Evolutionary conservation across 2,888 invertebrate genomes (phyloP), one percentile per base, ranked within the genome.

Genomic region (Pimpla rufipes): DNA sequence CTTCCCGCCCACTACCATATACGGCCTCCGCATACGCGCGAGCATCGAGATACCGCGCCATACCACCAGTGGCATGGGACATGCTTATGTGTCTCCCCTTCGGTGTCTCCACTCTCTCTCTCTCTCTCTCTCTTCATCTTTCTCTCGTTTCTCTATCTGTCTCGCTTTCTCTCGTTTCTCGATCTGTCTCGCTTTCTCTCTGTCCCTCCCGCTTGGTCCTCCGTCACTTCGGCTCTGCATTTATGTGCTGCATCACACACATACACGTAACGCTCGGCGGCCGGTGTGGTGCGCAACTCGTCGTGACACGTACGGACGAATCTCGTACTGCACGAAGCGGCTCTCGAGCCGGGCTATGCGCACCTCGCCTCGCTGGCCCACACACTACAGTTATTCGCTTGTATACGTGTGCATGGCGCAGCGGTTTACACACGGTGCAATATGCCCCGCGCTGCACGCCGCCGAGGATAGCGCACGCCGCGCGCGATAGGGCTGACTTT

Each of bases 1-100:
- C 81, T 89, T 91, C 89, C 92, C 92, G 91, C 92, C 92, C 91
- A 92, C 92, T 91, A 90, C 92, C 92, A 91, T 92, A 92, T 92
- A 92, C 92, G 92, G 92, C 88, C 91, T 89, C 90, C 89, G 89
- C 86, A 84, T 86, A 84, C 84, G 85, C 82, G 79, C 73, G 77
- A 85, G 81, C 84, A 81, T 79, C 84, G 85, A 85, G 84, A 85
- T 84, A 85, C 82, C 83, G 83, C 80, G 80, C 83, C 83, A 84
- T 84, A 81, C 80, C 78, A 80, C 77, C 77, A 70, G 62, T 40
- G 73, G 76, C 79, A 77, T 71, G 77, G 75, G 52, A 79, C 76
- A 55, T 74, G 57, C 59, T 77, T 71, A 16, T 59, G 37, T 42
- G 21, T 42, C 42, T 59, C 35, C 16, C 37, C n/a, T 16, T 47